A percentile compares a stretch with the other conserved stretches of the same genome.
phyloP scores from a whole-genome alignment of 2,797 vertebrate genomes.

The Scomberomorus guttatus region DNA sequence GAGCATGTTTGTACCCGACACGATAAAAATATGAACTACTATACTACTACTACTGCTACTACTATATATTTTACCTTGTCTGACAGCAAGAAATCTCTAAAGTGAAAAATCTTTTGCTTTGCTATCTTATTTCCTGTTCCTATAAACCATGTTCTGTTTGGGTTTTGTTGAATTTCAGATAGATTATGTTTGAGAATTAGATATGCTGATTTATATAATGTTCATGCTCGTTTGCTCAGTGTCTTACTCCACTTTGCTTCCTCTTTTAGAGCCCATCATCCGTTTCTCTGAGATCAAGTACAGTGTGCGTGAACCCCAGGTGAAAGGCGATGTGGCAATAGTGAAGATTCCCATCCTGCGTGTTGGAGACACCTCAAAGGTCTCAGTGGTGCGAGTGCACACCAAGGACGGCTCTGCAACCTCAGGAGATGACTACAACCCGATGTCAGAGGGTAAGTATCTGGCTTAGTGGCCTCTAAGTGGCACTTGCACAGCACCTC shows the following conservation, averaged over 20 bases:
- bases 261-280: slow-evolving; percentile 87
- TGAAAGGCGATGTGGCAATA: slow-evolving; percentile 81
- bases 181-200: background rate
- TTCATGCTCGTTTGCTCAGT: background rate
- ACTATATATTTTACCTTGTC: background rate
- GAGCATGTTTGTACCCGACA: background rate
- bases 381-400: slow-evolving; percentile 91
- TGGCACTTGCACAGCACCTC: background rate
- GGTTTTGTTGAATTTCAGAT: background rate
- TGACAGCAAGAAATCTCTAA: background rate
- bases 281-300: slow-evolving; percentile 91
- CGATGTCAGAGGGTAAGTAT: slow-evolving; percentile 88
- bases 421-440: slow-evolving; percentile 92
- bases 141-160: background rate
- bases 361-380: slow-evolving; percentile 88
- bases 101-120: background rate
- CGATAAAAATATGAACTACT: background rate
- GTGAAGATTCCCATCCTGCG: slow-evolving; percentile 88
- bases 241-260: background rate
- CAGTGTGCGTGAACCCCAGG: slow-evolving; percentile 89
- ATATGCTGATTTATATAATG: background rate
- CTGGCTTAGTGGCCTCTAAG: background rate
- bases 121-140: background rate
- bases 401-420: slow-evolving; percentile 92
- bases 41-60: too few relatives aligned